Evolutionary conservation across 2,797 vertebrate species (phyloP).

Genomic region (Malacoctenus gilli): DNA sequence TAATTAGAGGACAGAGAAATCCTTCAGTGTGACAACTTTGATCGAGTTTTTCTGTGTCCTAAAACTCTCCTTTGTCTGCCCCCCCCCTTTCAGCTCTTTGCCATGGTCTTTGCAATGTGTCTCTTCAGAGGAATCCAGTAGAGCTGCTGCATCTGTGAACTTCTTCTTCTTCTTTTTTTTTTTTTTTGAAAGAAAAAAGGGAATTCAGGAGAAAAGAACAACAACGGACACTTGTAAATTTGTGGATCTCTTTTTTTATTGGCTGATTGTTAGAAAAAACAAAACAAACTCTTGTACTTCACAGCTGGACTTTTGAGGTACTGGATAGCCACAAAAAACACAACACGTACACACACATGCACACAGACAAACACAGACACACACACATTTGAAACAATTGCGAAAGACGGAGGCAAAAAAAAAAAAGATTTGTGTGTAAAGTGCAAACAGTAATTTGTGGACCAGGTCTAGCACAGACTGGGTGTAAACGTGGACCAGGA

Average conservation of each 20-base stretch:
- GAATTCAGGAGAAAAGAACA: slow-evolving; percentile 69
- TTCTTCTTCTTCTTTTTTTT: slow-evolving; percentile 53
- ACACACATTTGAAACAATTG: slow-evolving; percentile 44
- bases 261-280: slow-evolving; percentile 70
- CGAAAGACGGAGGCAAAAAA: slow-evolving; percentile 56
- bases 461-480: slow-evolving; percentile 74
- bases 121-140: slow-evolving; percentile 96
- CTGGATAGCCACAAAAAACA: slow-evolving; percentile 71
- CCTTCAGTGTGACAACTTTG: too few relatives aligned
- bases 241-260: slow-evolving; percentile 79
- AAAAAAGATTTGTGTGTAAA: slow-evolving; percentile 67
- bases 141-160: slow-evolving; percentile 55
- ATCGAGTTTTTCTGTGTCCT: too few relatives aligned
- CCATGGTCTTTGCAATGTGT: slow-evolving; percentile 97
- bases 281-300: slow-evolving; percentile 85
- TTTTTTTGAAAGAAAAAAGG: slow-evolving; percentile 56
- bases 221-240: slow-evolving; percentile 74
- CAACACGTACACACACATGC: slow-evolving; percentile 35
- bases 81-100: slow-evolving; percentile 84
- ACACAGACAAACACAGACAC: slow-evolving; percentile 32
- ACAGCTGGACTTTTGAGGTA: slow-evolving; percentile 89
- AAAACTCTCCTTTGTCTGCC: not conserved
- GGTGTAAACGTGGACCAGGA: slow-evolving; percentile 53
- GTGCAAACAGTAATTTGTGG: slow-evolving; percentile 63
- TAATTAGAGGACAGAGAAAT: too few relatives aligned